These are phyloP conservation scores for Corydoras sp. DNA, from an alignment of 2,113 vertebrate genomes.

Conservation along the genomic window DNA sequence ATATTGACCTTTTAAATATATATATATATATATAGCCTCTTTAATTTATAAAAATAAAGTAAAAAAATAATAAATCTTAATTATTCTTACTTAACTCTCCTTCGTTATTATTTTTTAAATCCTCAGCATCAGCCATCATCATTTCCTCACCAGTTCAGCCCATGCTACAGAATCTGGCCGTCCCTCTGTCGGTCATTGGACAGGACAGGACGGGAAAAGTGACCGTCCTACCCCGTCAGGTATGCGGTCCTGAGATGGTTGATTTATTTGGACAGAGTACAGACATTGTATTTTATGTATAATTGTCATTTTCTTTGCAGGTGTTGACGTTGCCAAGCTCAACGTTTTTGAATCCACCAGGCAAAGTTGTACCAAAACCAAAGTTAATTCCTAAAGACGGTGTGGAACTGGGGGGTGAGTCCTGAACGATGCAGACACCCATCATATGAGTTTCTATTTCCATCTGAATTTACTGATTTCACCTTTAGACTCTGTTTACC, in stretches of 20 bases:
- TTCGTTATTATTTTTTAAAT: no score
- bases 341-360: conserved; percentile 41
- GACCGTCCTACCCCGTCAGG: conserved; percentile 78
- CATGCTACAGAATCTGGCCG: conserved; percentile 79
- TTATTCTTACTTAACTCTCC: no score
- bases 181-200: conserved; percentile 85
- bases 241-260: conserved; percentile 44
- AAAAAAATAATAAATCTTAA: no score
- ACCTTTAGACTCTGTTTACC: no score
- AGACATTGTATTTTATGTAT: not conserved
- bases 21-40: no score
- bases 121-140: conserved; percentile 80
- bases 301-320: conserved; percentile 43
- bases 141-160: conserved; percentile 84
- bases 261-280: not conserved
- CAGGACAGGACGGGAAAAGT: conserved; percentile 71
- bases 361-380: conserved; percentile 36
- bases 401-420: conserved; percentile 44
- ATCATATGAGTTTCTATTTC: no score
- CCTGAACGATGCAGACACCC: no score
- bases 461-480: no score
- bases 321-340: conserved; percentile 53
- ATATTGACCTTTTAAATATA: no score
- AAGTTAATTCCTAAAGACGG: conserved; percentile 39
- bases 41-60: no score